Conservation (phyloP, 2,113 vertebrate species). For the Gracilinanus agilis region DNA sequence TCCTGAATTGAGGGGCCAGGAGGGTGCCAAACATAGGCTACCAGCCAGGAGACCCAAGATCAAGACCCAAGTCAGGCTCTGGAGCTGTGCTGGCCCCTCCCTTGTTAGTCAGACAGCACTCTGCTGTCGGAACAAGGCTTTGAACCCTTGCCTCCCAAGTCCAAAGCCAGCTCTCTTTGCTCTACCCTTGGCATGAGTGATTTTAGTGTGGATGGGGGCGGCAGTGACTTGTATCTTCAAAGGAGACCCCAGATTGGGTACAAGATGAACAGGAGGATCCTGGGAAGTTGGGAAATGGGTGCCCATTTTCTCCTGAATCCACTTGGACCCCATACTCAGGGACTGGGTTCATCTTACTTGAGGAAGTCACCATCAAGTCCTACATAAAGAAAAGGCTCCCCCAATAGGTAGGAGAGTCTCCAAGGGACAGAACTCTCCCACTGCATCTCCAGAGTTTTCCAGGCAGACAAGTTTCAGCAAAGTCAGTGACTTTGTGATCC, state of each 20-base stretch:
- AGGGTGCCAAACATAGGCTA: neutral
- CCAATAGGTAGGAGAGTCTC: neutral
- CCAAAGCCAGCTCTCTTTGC: neutral
- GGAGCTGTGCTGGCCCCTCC: neutral
- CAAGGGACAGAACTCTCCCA: constrained; percentile 10
- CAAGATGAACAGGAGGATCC: neutral
- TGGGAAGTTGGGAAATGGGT: neutral
- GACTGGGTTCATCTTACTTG: neutral
- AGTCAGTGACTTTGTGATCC: neutral
- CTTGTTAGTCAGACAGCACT: no score
- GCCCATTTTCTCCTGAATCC: neutral
- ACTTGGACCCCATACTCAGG: no score
- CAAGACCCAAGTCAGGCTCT: neutral
- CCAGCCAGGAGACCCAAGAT: no score
- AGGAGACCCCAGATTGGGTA: neutral
- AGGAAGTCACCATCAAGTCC: neutral
- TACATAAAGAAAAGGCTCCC: neutral
- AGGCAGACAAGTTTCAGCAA: neutral
- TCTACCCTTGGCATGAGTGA: neutral
- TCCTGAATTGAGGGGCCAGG: no score
- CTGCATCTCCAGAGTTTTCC: neutral
- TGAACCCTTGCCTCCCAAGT: neutral
- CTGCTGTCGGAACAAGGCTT: neutral
- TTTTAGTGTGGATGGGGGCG: neutral
- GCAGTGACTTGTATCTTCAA: no score